phyloP scores from a whole-genome alignment of 2,888 invertebrate genomes.

The Odontothrips loti region DNA sequence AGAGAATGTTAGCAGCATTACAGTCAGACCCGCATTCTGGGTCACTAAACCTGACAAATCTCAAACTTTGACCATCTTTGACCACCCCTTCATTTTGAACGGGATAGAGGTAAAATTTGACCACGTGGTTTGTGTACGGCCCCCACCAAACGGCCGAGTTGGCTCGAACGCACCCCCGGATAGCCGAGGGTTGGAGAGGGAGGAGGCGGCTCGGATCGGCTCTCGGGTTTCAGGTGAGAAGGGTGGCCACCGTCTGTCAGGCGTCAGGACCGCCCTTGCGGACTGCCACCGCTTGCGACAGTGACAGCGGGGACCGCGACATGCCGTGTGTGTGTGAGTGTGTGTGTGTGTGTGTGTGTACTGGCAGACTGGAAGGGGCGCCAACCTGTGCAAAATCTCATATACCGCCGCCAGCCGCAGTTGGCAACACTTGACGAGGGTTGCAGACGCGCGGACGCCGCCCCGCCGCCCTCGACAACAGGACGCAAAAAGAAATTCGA shows the following conservation, averaged over 20 bases:
- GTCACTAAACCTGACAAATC: no score
- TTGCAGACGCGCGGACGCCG: neutral
- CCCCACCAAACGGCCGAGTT: no score
- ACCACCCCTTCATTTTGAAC: no score
- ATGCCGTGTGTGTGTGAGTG: neutral
- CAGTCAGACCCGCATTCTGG: no score
- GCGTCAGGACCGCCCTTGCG: neutral
- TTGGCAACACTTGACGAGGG: conserved; percentile 24
- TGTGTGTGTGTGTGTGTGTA: no score
- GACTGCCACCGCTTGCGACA: neutral
- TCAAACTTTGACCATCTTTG: no score
- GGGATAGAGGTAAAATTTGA: no score
- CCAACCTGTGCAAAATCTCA: neutral
- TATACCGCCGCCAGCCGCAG: neutral
- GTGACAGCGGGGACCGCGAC: neutral
- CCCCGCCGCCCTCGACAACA: neutral
- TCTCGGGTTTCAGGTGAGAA: conserved; percentile 22
- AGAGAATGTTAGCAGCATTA: no score
- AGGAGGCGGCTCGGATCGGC: neutral
- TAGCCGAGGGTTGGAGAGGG: neutral
- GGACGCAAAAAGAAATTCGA: neutral
- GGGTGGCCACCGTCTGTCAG: neutral
- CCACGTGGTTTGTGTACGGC: no score
- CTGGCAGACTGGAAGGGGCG: neutral
- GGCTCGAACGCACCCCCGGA: no score